These are phyloP conservation scores for Anastrepha obliqua DNA, from an alignment of 1,140 invertebrate species.

Conservation along the genomic window DNA sequence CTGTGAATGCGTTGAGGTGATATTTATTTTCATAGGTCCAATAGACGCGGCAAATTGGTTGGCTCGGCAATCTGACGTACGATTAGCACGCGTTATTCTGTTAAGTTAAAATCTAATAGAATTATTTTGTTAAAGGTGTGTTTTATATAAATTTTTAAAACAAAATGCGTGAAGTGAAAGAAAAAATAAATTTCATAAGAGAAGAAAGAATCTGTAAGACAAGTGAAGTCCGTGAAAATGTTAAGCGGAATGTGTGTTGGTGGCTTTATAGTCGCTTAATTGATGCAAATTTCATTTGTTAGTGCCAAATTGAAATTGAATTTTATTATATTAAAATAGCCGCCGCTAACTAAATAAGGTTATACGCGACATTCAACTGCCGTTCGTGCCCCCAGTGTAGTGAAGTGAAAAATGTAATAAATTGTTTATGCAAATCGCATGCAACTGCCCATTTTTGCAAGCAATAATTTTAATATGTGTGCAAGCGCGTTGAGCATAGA, in stretches of 20 bases:
- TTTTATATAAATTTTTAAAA: not conserved
- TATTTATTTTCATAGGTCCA: not conserved
- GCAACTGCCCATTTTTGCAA: not conserved
- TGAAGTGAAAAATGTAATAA: not conserved
- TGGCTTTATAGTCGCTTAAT: constrained; percentile 1
- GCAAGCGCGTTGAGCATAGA: not conserved
- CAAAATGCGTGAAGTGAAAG: not conserved
- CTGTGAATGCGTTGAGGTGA: constrained; percentile 11
- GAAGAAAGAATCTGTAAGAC: not conserved
- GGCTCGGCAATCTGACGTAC: not conserved
- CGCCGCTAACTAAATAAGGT: too few species aligned
- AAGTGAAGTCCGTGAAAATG: not conserved
- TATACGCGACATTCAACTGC: too few species aligned
- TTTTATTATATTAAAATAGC: too few species aligned
- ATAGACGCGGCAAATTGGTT: not conserved
- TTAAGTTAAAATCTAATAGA: not conserved
- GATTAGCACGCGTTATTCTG: not conserved
- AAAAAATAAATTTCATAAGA: not conserved
- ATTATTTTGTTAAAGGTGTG: not conserved
- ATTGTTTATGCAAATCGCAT: not conserved
- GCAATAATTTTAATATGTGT: not conserved
- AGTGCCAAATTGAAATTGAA: not conserved
- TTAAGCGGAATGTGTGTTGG: not conserved
- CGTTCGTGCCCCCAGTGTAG: not conserved
- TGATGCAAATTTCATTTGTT: constrained; percentile 44